These are phyloP conservation scores for Phorcus lineatus DNA, from an alignment of 2,888 invertebrate genomes.

Conservation along the genomic window DNA sequence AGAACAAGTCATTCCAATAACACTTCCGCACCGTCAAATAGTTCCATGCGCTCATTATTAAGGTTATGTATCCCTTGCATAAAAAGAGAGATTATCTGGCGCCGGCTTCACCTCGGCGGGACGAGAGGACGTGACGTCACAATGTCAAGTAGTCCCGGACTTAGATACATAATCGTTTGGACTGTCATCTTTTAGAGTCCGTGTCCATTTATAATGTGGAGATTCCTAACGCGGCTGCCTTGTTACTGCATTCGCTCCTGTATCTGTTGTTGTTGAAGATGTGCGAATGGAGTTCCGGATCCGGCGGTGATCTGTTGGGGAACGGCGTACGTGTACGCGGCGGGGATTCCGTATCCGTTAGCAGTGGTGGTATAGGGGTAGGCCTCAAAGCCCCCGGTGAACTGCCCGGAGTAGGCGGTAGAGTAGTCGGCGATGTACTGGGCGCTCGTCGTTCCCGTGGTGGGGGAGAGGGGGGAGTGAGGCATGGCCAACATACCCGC, in stretches of 20 bases:
- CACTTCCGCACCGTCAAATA: constrained; percentile 23
- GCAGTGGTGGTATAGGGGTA: constrained; percentile 65
- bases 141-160: constrained; percentile 10
- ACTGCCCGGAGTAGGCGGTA: constrained; percentile 50
- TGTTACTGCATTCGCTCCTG: constrained; percentile 67
- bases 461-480: constrained; percentile 58
- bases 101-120: constrained; percentile 4
- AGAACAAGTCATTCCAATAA: constrained; percentile 20
- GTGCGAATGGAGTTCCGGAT: constrained; percentile 54
- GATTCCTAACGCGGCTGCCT: not conserved
- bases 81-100: constrained; percentile 1
- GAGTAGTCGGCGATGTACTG: constrained; percentile 62
- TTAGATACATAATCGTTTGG: constrained; percentile 4
- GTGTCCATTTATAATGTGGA: constrained; percentile 20
- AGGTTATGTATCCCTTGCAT: constrained; percentile 12
- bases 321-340: constrained; percentile 65
- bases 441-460: constrained; percentile 48
- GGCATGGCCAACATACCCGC: constrained; percentile 56
- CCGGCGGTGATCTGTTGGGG: constrained; percentile 63
- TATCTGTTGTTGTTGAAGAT: constrained; percentile 66
- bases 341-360: constrained; percentile 54
- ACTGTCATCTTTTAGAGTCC: constrained; percentile 22
- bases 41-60: constrained; percentile 7
- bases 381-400: constrained; percentile 50
- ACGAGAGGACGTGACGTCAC: not conserved